Evolutionary conservation across 2,113 vertebrate species (phyloP).

Genomic region (Toxostoma redivivum): DNA sequence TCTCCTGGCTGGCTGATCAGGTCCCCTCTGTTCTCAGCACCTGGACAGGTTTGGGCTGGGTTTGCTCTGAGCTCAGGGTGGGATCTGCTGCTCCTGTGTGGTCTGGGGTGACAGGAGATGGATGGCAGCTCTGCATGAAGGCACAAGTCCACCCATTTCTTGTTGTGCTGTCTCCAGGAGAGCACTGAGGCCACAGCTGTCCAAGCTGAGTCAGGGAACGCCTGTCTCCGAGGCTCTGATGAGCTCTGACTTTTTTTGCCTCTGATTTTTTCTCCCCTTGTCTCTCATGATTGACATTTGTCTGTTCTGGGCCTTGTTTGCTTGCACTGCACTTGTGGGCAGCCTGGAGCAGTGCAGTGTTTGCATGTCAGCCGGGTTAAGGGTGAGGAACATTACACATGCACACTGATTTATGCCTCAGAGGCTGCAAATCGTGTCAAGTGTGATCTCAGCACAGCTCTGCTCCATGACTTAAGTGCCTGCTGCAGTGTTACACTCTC

Average conservation of each 20-base stretch:
- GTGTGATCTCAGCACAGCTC: conserved; percentile 57
- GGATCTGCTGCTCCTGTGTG: background rate
- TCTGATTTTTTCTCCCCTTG: background rate
- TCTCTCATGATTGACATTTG: conserved; percentile 50
- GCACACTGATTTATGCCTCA: conserved; percentile 59
- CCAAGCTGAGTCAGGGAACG: background rate
- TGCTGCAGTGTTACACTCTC: background rate
- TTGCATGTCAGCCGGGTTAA: conserved; percentile 54
- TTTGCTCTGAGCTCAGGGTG: background rate
- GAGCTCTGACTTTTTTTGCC: background rate
- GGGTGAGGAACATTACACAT: conserved; percentile 64
- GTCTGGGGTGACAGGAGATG: background rate
- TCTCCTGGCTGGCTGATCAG: background rate
- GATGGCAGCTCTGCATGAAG: background rate
- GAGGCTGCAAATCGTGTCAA: conserved; percentile 56
- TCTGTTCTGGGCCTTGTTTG: conserved; percentile 39
- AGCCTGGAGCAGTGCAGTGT: conserved; percentile 35
- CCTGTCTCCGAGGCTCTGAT: background rate
- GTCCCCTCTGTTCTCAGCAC: background rate
- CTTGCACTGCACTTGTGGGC: background rate
- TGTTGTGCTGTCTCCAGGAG: background rate
- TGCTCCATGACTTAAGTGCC: conserved; percentile 34
- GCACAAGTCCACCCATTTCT: background rate
- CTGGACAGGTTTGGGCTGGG: background rate
- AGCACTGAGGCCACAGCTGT: background rate